A percentile compares a stretch with the other conserved stretches of the same genome.
Evolutionary conservation across 2,888 invertebrate species (phyloP).

Genomic region (Drosophila greeni): DNA sequence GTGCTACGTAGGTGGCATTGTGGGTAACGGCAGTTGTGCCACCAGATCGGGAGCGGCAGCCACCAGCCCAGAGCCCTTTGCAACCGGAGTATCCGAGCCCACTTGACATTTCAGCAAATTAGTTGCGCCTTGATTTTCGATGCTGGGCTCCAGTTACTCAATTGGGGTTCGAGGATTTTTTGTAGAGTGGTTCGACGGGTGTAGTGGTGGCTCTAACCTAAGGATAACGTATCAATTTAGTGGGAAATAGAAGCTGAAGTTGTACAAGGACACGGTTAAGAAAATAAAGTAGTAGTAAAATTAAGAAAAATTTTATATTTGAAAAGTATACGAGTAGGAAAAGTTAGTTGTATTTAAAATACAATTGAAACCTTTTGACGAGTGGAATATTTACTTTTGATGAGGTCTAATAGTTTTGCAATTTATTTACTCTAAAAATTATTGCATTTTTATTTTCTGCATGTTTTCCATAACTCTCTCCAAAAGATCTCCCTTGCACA

Average conservation of each 20-base stretch:
- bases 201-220: neutral
- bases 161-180: conserved; percentile 12
- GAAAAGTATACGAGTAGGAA: neutral
- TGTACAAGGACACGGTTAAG: neutral
- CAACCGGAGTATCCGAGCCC: conserved; percentile 54
- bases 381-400: too few relatives aligned
- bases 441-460: neutral
- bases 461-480: neutral
- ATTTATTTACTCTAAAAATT: neutral
- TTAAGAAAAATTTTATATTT: fast-evolving
- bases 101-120: conserved; percentile 70
- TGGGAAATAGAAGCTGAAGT: neutral
- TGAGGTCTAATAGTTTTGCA: too few relatives aligned
- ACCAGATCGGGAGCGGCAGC: conserved; percentile 14
- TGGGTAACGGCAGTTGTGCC: conserved; percentile 8
- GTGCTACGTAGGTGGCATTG: conserved; percentile 43
- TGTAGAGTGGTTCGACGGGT: conserved; percentile 1
- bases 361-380: too few relatives aligned
- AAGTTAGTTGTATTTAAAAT: too few relatives aligned
- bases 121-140: conserved; percentile 66
- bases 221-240: conserved; percentile 22
- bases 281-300: too few relatives aligned
- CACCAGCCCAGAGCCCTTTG: conserved; percentile 55
- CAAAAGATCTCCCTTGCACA: neutral
- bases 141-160: conserved; percentile 26